phyloP scores from a whole-genome alignment of 2,888 invertebrate species.

The Aphodius sticticus region DNA sequence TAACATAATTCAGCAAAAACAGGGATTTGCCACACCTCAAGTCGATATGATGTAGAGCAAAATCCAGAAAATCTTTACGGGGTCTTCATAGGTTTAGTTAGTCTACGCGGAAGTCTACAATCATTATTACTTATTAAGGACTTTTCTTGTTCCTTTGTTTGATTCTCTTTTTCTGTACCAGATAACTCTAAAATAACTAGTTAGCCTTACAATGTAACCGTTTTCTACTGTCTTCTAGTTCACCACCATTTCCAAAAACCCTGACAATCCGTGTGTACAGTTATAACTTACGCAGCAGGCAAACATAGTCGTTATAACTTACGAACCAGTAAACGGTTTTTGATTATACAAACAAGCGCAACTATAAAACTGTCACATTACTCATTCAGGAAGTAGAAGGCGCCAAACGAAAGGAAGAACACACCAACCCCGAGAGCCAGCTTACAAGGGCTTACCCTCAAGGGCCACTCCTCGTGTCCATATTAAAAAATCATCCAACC shows the following conservation, averaged over 20 bases:
- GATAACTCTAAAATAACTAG: too few species aligned
- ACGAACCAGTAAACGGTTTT: constrained; percentile 23
- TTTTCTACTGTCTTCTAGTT: not conserved
- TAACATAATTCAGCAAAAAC: too few species aligned
- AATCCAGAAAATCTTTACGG: too few species aligned
- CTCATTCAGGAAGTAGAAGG: constrained; percentile 11
- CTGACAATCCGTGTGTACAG: not conserved
- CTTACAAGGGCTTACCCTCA: constrained; percentile 9
- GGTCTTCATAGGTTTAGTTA: too few species aligned
- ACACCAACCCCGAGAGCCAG: constrained; percentile 10
- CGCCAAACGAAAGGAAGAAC: not conserved
- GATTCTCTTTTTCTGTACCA: too few species aligned
- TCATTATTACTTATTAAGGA: too few species aligned
- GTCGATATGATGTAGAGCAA: too few species aligned
- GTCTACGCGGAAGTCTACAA: too few species aligned
- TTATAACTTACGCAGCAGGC: not conserved
- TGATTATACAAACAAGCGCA: constrained; percentile 17
- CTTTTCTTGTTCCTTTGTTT: too few species aligned
- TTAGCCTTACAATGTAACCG: not conserved
- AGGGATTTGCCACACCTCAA: too few species aligned
- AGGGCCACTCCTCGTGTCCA: constrained; percentile 11
- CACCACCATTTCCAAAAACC: not conserved
- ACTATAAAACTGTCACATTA: constrained; percentile 23
- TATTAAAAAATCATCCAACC: constrained; percentile 21
- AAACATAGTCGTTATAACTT: constrained; percentile 7